Conservation (phyloP, 2,888 invertebrate species). For the Sminthurides aquaticus region DNA sequence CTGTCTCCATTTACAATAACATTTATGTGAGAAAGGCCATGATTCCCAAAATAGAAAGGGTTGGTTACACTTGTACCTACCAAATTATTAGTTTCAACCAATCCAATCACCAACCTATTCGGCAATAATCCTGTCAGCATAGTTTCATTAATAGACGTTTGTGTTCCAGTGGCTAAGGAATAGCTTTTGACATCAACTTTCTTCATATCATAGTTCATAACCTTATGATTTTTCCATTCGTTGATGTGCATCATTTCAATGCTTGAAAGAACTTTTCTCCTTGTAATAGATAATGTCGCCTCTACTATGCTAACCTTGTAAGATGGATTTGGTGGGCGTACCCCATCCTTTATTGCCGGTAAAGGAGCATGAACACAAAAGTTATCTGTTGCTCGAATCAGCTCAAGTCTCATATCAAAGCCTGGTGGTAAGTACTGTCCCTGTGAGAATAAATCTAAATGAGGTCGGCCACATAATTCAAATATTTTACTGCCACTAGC, state of each 20-base stretch:
- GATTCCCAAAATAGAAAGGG: constrained; percentile 11
- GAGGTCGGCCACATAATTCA: constrained; percentile 26
- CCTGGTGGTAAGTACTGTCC: constrained; percentile 22
- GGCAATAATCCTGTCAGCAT: constrained; percentile 23
- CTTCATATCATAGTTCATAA: no score
- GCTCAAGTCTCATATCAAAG: constrained; percentile 18
- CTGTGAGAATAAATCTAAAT: constrained; percentile 22
- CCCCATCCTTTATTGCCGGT: no score
- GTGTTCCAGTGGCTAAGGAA: constrained; percentile 13
- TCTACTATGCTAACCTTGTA: constrained; percentile 19
- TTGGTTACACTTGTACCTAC: constrained; percentile 4
- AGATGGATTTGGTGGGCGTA: background rate
- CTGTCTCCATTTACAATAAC: constrained; percentile 10
- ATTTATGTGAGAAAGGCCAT: no score
- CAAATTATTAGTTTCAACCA: constrained; percentile 14
- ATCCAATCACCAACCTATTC: constrained; percentile 18
- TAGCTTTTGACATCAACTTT: no score
- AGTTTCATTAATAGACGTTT: constrained; percentile 14
- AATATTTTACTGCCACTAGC: constrained; percentile 22
- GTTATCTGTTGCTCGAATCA: constrained; percentile 11
- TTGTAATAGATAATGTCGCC: constrained; percentile 17
- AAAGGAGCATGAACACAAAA: constrained; percentile 20
- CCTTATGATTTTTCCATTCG: no score
- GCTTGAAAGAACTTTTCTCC: constrained; percentile 20
- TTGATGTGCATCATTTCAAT: no score